Evolutionary conservation across 2,797 vertebrate genomes (phyloP).

Genomic region (Lutjanus argentimaculatus): DNA sequence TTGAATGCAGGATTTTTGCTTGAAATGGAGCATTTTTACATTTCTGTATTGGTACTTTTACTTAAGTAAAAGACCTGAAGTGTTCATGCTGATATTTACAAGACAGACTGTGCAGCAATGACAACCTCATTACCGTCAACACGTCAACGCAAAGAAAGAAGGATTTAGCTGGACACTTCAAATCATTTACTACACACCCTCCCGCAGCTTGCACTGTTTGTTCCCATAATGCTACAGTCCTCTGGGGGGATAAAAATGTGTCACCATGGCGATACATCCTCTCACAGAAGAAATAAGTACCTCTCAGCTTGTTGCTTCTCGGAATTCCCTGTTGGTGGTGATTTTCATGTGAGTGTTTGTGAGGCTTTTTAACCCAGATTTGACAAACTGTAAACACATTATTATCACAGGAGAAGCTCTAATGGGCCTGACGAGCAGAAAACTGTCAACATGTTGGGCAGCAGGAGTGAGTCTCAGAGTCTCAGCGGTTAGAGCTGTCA

Average conservation of each 20-base stretch:
- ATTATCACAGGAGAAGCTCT: conserved; percentile 26
- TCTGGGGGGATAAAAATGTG: conserved; percentile 37
- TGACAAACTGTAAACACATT: conserved; percentile 19
- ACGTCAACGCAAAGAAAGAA: neutral
- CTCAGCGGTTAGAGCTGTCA: neutral
- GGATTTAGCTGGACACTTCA: conserved; percentile 28
- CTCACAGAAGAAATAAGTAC: conserved; percentile 37
- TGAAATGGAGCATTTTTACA: too few species aligned
- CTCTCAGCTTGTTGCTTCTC: conserved; percentile 24
- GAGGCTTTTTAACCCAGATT: conserved; percentile 36
- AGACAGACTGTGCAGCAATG: neutral
- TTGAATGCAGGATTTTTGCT: neutral
- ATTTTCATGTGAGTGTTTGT: conserved; percentile 3
- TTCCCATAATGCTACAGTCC: conserved; percentile 40
- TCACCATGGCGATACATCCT: conserved; percentile 45
- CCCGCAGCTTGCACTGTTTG: conserved; percentile 44
- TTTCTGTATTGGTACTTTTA: neutral
- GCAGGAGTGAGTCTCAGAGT: neutral
- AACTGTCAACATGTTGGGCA: neutral
- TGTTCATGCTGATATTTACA: neutral
- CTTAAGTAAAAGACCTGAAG: neutral
- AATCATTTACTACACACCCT: neutral
- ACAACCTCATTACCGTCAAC: conserved; percentile 16
- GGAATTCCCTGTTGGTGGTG: conserved; percentile 12
- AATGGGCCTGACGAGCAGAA: conserved; percentile 7